A percentile compares a stretch with the other conserved stretches of the same genome.
Conservation (phyloP, 2,888 invertebrate species). For the Athalia rosae region DNA sequence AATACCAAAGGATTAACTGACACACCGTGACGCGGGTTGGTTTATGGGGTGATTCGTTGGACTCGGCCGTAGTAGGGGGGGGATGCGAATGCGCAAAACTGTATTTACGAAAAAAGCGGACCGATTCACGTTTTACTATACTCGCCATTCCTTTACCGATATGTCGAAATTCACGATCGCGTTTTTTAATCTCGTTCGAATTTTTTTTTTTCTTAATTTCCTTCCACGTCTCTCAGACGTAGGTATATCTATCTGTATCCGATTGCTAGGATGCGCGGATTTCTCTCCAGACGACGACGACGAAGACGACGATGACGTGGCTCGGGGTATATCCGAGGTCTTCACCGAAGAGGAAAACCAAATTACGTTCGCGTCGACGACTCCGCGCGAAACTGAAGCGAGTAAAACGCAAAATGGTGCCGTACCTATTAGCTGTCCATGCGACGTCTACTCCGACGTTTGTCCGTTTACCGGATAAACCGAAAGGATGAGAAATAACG, state of each 20-base stretch:
- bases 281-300: conserved; percentile 3
- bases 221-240: too few species aligned
- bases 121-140: too few species aligned
- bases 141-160: too few species aligned
- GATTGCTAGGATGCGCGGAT: not conserved
- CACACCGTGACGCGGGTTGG: conserved; percentile 5
- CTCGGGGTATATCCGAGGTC: conserved; percentile 8
- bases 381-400: conserved; percentile 13
- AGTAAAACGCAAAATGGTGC: not conserved
- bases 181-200: too few species aligned
- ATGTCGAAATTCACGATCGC: too few species aligned
- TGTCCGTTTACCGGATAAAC: too few species aligned
- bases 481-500: too few species aligned
- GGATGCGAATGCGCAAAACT: not conserved
- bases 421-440: too few species aligned
- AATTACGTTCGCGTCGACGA: conserved; percentile 16
- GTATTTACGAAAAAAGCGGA: not conserved
- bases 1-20: conserved; percentile 56
- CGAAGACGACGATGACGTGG: not conserved
- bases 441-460: too few species aligned
- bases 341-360: conserved; percentile 28
- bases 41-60: conserved; percentile 5
- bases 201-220: too few species aligned
- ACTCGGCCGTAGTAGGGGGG: not conserved
- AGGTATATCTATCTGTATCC: too few species aligned